Conservation (phyloP, 2,113 vertebrate species). For the Dromiciops gliroides region DNA sequence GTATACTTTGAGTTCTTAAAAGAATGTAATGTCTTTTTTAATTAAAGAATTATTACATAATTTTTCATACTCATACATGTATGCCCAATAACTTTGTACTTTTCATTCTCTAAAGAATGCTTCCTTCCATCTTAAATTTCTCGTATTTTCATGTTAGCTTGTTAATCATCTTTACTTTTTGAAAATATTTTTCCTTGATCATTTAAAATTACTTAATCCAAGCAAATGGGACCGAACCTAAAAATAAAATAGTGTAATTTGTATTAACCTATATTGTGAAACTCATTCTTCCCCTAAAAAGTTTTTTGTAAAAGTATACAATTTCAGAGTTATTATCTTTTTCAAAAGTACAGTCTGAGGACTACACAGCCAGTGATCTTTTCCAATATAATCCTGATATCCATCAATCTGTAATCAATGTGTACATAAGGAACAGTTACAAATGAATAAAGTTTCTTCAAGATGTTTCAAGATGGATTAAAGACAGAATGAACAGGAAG, state of each 20-base stretch:
- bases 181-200: conserved; percentile 3
- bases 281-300: conserved; percentile 37
- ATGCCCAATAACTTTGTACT: conserved; percentile 3
- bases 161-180: conserved; percentile 38
- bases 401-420: conserved; percentile 40
- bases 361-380: conserved; percentile 37
- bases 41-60: conserved; percentile 5
- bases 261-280: conserved; percentile 44
- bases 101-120: not conserved
- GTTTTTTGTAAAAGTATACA: conserved; percentile 48
- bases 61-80: conserved; percentile 25
- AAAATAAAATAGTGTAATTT: conserved; percentile 33
- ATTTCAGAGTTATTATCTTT: conserved; percentile 27
- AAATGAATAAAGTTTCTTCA: conserved; percentile 50
- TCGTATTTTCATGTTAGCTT: conserved; percentile 17
- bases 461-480: conserved; percentile 23
- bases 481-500: conserved; percentile 30
- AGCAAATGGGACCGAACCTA: conserved; percentile 32
- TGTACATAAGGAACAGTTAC: conserved; percentile 8
- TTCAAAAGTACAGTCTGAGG: conserved; percentile 8
- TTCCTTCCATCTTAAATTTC: conserved; percentile 43
- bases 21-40: not conserved
- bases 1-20: conserved; percentile 36
- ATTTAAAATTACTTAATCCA: conserved; percentile 50
- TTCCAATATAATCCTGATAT: conserved; percentile 40